phyloP scores from a whole-genome alignment of 2,797 vertebrate genomes.

The Poecilia wingei region DNA sequence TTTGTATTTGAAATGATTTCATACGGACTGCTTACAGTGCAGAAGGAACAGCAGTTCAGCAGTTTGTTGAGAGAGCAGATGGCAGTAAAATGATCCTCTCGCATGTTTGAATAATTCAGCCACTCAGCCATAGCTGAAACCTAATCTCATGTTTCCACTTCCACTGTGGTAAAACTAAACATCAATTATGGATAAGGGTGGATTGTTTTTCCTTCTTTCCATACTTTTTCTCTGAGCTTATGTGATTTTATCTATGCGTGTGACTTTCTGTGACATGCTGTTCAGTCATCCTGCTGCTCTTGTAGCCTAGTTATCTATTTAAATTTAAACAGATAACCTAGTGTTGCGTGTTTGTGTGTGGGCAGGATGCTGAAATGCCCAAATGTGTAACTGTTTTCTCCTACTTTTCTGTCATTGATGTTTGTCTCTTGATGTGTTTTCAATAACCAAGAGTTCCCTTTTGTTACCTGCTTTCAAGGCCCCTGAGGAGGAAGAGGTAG shows the following conservation, averaged over 20 bases:
- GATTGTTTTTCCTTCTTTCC: constrained; percentile 4
- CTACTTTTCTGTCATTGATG: constrained; percentile 31
- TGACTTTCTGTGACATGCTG: background rate
- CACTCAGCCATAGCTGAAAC: constrained; percentile 54
- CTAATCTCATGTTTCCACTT: constrained; percentile 52
- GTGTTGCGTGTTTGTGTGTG: background rate
- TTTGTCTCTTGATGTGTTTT: constrained; percentile 54
- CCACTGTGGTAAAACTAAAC: constrained; percentile 9
- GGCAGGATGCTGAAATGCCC: constrained; percentile 11
- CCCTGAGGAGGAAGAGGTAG: constrained; percentile 96
- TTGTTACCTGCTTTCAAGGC: constrained; percentile 92
- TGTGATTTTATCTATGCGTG: background rate
- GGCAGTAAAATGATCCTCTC: constrained; percentile 33
- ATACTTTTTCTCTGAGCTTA: background rate
- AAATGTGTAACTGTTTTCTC: constrained; percentile 46
- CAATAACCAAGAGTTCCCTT: constrained; percentile 87
- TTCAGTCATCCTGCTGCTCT: background rate
- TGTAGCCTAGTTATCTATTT: background rate
- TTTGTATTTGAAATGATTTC: background rate
- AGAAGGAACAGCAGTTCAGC: background rate
- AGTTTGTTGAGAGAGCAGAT: constrained; percentile 9
- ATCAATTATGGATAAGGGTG: constrained; percentile 48
- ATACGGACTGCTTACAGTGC: background rate
- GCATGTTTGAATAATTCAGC: constrained; percentile 70
- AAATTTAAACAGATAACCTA: background rate